Base-by-base conservation (phyloP, 1,140 invertebrate species). In the Gyrodactylus bullatarudis region DNA sequence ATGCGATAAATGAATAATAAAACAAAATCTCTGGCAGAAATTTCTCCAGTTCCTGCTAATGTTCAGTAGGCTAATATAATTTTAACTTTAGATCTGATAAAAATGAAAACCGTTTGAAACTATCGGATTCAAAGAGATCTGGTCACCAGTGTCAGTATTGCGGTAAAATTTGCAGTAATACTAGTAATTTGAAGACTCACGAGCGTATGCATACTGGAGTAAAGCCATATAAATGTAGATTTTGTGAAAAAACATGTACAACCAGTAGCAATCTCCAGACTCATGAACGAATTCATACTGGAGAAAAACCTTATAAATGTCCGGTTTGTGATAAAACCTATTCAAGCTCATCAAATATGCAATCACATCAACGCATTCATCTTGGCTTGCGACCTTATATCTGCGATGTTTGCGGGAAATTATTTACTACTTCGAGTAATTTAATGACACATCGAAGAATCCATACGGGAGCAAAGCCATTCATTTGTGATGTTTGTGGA, bases 381-480 rank as follows among this genome's bases (percentile, higher is more conserved):
- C n/a, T 22, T 1, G 68, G 68, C 1, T 20, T 21, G 20, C n/a
- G 23, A 68, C 68, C 68, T 8, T 68, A 68, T n/a, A 20, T 20
- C 1, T 68, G 68, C 68, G 23, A 68, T 68, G 1, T 68, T 8
- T 68, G 68, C 77, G 82, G 84, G 24, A 86, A 87, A n/a, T 23
- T 73, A 0, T 76, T 75, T 21, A 68, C 26, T 23, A 68, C 74
- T 19, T 69, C 26, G 0, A 68, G 73, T 25, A 23, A 27, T 23
- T 71, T 75, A 1, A 72, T 69, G 20, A 68, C 70, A 26, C 75
- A 92, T n/a, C n/a, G n/a, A n/a, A n/a, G n/a, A n/a, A n/a, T n/a
- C n/a, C n/a, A n/a, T n/a, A n/a, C n/a, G n/a, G n/a, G n/a, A n/a
- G n/a, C n/a, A n/a, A n/a, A n/a, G n/a, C n/a, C n/a, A n/a, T n/a